Base-by-base conservation (phyloP, 2,888 invertebrate genomes). In the Teleogryllus oceanicus region DNA sequence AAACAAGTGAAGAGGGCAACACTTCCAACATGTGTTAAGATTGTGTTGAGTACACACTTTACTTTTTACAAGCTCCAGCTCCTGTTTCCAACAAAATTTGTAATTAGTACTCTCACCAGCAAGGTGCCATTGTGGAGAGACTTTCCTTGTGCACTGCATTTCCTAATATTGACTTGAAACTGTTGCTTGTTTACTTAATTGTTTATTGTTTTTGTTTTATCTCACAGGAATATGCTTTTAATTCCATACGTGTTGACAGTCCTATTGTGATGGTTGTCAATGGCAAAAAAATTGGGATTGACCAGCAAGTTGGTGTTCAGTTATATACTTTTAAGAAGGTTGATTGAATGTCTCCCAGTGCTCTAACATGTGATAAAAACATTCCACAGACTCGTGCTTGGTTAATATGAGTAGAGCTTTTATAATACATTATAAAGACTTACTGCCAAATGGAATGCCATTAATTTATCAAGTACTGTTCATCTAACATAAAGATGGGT, bases 181-280 rank as follows among this genome's bases (percentile, higher is more conserved):
- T 37, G 1, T 37, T 37, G 75, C 74, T n/a, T 74, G n/a, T 62
- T 78, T 51, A 11, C 49, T 79, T 49, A 79, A 50, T 11, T 37
- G 20, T 78, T 21, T 11, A 80, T 76, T n/a, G n/a, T 49, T 51
- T 16, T 77, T 74, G n/a, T 21, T 21, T 21, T 37, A 24, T 24
- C 83, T 89, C 90, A 49, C 90, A 95, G 95, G 89, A 88, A 83
- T 94, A 92, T 85, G 89, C 92, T 83, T 95, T 93, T 87, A 90
- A 90, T 84, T 91, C 93, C 78, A 91, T 96, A 81, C 90, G 95
- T 80, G 92, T 96, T n/a, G 93, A 94, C 87, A 93, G 92, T 82
- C 96, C 96, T 0, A 86, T 93, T 83, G 87, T 91, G 51, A 87
- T 96, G 84, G 91, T 94, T 16, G 91, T 96, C 76, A 96, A 96